Evolutionary conservation across 2,113 vertebrate genomes (phyloP).

Genomic region (Pluvianellus socialis): DNA sequence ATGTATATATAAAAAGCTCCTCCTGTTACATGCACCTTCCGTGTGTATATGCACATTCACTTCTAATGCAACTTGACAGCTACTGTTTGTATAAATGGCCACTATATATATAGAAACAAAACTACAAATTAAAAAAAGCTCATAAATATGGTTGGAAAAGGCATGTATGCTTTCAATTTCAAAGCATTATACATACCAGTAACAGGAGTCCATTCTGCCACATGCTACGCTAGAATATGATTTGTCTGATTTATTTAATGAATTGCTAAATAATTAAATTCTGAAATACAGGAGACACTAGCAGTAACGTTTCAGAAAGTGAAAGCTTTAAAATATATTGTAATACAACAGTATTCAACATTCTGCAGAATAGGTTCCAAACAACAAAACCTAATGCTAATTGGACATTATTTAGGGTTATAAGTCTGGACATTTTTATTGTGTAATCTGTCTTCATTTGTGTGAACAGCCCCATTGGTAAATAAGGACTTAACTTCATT

Average conservation of each 20-base stretch:
- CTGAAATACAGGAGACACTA: background rate
- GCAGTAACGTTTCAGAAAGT: background rate
- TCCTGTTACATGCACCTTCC: background rate
- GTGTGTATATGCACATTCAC: background rate
- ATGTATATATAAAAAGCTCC: background rate
- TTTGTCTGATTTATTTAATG: slow-evolving; percentile 38
- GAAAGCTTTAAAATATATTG: background rate
- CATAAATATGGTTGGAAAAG: background rate
- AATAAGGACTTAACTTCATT: slow-evolving; percentile 32
- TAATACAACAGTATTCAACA: background rate
- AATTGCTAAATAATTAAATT: background rate
- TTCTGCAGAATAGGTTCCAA: background rate
- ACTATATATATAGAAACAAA: background rate
- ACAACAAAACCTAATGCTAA: background rate
- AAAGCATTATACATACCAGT: background rate
- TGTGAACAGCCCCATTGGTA: background rate
- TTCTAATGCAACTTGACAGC: background rate
- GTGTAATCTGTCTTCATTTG: slow-evolving; percentile 11
- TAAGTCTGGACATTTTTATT: slow-evolving; percentile 16
- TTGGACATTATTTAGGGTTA: slow-evolving; percentile 12
- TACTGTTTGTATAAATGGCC: background rate
- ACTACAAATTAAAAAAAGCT: background rate
- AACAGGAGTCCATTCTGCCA: background rate
- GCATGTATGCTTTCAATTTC: background rate
- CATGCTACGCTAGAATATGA: background rate